Evolutionary conservation across 1,140 invertebrate genomes (phyloP).

Genomic region (Drepana arcuata): DNA sequence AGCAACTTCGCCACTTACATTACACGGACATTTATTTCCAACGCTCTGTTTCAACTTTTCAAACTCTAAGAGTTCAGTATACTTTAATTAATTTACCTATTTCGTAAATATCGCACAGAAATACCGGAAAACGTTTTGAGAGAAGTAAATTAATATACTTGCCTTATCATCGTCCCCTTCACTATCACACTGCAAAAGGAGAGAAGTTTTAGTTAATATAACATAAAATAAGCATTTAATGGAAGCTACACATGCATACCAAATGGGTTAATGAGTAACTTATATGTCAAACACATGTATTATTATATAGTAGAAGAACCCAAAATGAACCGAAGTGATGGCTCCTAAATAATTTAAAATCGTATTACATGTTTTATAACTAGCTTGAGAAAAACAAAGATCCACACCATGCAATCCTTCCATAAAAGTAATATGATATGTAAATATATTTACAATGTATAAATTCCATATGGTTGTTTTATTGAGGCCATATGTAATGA

Average conservation of each 20-base stretch:
- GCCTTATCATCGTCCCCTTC: constrained; percentile 90
- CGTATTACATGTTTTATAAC: no score
- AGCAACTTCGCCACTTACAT: constrained; percentile 58
- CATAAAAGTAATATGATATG: no score
- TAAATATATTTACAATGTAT: constrained; percentile 8
- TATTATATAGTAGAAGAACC: no score
- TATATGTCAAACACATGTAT: no score
- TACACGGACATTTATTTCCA: constrained; percentile 57
- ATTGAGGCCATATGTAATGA: constrained; percentile 9
- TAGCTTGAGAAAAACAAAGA: no score
- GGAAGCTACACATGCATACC: no score
- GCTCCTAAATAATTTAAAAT: no score
- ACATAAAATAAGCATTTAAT: no score
- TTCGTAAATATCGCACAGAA: constrained; percentile 26
- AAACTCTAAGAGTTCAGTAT: constrained; percentile 29
- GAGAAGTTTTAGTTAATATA: constrained; percentile 34
- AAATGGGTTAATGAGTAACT: no score
- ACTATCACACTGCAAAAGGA: constrained; percentile 88
- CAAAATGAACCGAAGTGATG: no score
- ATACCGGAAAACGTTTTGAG: constrained; percentile 13
- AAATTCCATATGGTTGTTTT: constrained; percentile 8
- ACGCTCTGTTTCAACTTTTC: constrained; percentile 48
- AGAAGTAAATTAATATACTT: constrained; percentile 52
- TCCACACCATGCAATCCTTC: no score
- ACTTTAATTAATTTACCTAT: constrained; percentile 51